Conservation (phyloP, 2,888 invertebrate species). For the Macrosiphum euphorbiae region DNA sequence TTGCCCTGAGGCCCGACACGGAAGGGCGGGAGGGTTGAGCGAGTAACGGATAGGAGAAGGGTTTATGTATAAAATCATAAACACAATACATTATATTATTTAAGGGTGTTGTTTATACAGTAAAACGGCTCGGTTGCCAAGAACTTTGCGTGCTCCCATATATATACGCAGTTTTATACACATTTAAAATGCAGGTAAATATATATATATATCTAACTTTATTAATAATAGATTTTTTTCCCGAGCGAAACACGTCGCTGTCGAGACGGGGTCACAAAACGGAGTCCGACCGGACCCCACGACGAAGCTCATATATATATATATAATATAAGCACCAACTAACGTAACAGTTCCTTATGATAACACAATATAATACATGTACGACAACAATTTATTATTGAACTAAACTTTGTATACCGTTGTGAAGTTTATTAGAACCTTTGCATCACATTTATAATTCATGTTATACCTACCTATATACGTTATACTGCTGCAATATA, state of each 20-base stretch:
- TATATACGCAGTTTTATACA: background rate
- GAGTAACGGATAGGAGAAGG: background rate
- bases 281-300: background rate
- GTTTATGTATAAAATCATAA: constrained; percentile 56
- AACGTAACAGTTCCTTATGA: background rate
- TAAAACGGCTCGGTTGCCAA: constrained; percentile 63
- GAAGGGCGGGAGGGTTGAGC: background rate
- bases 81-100: constrained; percentile 57
- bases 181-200: background rate
- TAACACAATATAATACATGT: background rate
- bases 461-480: background rate
- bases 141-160: constrained; percentile 58
- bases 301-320: background rate
- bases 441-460: background rate
- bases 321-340: background rate
- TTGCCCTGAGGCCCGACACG: background rate
- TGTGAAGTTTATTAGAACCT: background rate
- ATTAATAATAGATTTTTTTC: constrained; percentile 56
- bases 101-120: constrained; percentile 65
- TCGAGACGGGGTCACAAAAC: constrained; percentile 5
- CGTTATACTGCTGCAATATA: background rate
- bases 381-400: background rate
- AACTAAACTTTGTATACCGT: background rate
- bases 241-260: background rate
- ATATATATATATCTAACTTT: background rate